phyloP scores from a whole-genome alignment of 2,888 invertebrate species.

The Acanthopleura granulata region DNA sequence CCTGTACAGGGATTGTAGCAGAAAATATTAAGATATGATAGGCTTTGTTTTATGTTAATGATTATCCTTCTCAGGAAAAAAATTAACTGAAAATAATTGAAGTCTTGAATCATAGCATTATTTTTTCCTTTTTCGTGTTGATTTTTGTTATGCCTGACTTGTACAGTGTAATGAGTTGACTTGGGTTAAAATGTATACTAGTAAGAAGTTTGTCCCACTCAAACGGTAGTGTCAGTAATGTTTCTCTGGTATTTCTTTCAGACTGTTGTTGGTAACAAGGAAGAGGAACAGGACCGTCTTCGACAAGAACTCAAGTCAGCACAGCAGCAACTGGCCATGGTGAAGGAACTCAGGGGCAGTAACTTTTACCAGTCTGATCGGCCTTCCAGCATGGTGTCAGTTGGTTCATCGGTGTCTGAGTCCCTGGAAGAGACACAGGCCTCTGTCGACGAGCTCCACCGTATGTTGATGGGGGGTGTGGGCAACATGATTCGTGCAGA shows the following conservation, averaged over 20 bases:
- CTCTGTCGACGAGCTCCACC: conserved; percentile 5
- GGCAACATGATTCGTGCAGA: neutral
- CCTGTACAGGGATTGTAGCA: too few species aligned
- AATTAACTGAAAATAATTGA: too few species aligned
- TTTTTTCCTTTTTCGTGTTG: neutral
- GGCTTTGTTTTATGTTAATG: too few species aligned
- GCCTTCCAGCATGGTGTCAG: conserved; percentile 46
- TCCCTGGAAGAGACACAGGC: conserved; percentile 6
- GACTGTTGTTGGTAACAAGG: conserved; percentile 82
- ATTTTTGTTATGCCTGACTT: neutral
- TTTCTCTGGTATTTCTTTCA: conserved; percentile 58
- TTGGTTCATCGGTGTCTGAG: conserved; percentile 43
- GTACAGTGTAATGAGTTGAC: neutral
- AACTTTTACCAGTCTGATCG: conserved; percentile 28
- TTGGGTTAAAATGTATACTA: neutral
- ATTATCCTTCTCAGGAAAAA: too few species aligned
- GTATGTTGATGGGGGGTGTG: conserved; percentile 9
- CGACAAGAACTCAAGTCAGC: conserved; percentile 80
- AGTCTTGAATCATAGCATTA: too few species aligned
- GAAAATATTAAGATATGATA: too few species aligned
- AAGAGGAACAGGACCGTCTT: conserved; percentile 81
- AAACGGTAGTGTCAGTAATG: neutral
- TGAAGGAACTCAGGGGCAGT: conserved; percentile 45
- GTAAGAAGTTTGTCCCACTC: neutral
- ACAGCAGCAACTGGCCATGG: conserved; percentile 74